These are phyloP conservation scores for Sigmodon hispidus DNA, from an alignment of 2,113 vertebrate genomes.

Conservation along the genomic window DNA sequence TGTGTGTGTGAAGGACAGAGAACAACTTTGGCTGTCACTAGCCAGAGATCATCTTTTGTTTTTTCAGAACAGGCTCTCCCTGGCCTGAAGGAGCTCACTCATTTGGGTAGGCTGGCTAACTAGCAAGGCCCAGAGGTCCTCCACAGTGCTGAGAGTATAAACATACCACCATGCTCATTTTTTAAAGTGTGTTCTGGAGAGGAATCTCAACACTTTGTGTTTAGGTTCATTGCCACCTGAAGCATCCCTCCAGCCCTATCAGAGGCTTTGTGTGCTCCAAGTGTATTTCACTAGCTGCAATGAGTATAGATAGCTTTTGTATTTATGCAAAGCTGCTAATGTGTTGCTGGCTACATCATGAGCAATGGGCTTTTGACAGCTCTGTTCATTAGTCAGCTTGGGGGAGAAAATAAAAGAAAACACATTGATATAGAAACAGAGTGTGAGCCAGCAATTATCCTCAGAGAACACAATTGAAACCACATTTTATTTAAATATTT, in stretches of 20 bases:
- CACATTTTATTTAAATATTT: slow-evolving; percentile 78
- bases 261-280: not conserved
- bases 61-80: not conserved
- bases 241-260: not conserved
- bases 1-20: not conserved
- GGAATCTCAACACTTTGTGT: not conserved
- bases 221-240: not conserved
- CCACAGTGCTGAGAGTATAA: not conserved
- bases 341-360: slow-evolving; percentile 67
- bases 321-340: slow-evolving; percentile 68
- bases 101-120: not conserved
- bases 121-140: not conserved
- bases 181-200: not conserved
- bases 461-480: slow-evolving; percentile 69
- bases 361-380: slow-evolving; percentile 77
- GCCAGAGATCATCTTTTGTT: not conserved
- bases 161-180: no score
- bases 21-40: not conserved
- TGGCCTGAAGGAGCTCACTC: not conserved
- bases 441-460: slow-evolving; percentile 72
- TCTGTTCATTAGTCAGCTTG: slow-evolving; percentile 76
- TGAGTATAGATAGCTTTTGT: slow-evolving; percentile 55
- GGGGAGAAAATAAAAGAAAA: slow-evolving; percentile 68
- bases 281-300: slow-evolving; percentile 46
- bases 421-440: slow-evolving; percentile 75